These are phyloP conservation scores for Shinisaurus crocodilurus DNA, from an alignment of 2,113 vertebrate genomes.

Conservation along the genomic window DNA sequence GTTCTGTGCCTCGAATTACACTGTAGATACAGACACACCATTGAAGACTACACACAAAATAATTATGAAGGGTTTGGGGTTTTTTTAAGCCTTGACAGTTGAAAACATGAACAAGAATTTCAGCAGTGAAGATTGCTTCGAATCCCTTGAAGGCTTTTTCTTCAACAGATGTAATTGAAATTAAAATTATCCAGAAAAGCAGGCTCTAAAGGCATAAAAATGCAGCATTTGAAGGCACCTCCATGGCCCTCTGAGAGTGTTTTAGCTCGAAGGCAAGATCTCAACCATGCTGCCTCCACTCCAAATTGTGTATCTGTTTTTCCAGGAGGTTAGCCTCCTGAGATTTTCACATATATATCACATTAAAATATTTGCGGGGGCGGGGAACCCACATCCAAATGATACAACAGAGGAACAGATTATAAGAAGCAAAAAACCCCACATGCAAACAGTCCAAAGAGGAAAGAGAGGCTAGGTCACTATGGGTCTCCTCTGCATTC, in stretches of 20 bases:
- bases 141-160: conserved; percentile 26
- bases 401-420: not conserved
- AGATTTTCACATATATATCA: not conserved
- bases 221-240: conserved; percentile 26
- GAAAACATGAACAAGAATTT: conserved; percentile 37
- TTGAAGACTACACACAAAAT: not conserved
- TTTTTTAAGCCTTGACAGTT: not conserved
- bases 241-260: conserved; percentile 10
- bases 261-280: conserved; percentile 13
- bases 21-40: not conserved
- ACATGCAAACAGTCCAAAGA: not conserved
- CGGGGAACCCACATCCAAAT: not conserved
- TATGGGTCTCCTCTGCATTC: fast-evolving
- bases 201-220: conserved; percentile 27
- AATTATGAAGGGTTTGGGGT: not conserved
- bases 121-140: not conserved
- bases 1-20: not conserved
- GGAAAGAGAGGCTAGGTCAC: not conserved
- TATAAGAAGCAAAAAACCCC: not conserved
- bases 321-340: conserved; percentile 10
- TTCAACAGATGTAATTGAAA: not conserved
- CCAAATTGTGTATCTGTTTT: conserved; percentile 12
- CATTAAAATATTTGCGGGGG: not conserved
- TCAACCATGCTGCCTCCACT: not conserved
- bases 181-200: not conserved